Percentiles rank a stretch among this genome's conserved stretches.
Evolutionary conservation across 1,140 invertebrate genomes (phyloP).

Genomic region (Drosophila sp.): DNA sequence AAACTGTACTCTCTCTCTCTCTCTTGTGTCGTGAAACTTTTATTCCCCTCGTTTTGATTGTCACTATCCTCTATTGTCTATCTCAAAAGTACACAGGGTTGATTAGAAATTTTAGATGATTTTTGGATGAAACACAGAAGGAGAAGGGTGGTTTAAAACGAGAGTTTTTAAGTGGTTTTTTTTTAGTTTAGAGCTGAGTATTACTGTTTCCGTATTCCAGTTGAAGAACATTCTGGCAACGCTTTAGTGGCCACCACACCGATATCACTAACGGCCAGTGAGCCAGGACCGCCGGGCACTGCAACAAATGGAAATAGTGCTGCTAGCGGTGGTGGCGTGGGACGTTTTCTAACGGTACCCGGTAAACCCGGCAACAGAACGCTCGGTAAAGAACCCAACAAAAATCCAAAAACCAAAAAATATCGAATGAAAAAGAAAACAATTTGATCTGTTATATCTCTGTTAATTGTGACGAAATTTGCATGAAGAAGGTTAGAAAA

Average conservation of each 20-base stretch:
- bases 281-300: conserved; percentile 65
- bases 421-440: conserved; percentile 1
- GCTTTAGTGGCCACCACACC: conserved; percentile 65
- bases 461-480: conserved; percentile 38
- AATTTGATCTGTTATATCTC: conserved; percentile 50
- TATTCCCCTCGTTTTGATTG: conserved; percentile 1
- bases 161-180: neutral
- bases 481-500: conserved; percentile 26
- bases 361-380: conserved; percentile 72
- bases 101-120: neutral
- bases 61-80: neutral
- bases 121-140: neutral
- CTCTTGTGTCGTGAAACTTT: conserved; percentile 2
- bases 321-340: conserved; percentile 55
- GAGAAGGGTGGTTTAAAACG: neutral
- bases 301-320: conserved; percentile 62
- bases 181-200: neutral
- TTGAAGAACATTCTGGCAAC: conserved; percentile 75
- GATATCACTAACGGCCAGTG: conserved; percentile 64
- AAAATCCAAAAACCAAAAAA: conserved; percentile 26
- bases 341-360: conserved; percentile 80
- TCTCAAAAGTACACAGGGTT: neutral
- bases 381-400: conserved; percentile 61
- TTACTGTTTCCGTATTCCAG: conserved; percentile 49
- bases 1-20: neutral